Percentiles rank a stretch among this genome's conserved stretches.
Evolutionary conservation across 2,113 vertebrate genomes (phyloP).

Genomic region (Muntiacus muntjak): DNA sequence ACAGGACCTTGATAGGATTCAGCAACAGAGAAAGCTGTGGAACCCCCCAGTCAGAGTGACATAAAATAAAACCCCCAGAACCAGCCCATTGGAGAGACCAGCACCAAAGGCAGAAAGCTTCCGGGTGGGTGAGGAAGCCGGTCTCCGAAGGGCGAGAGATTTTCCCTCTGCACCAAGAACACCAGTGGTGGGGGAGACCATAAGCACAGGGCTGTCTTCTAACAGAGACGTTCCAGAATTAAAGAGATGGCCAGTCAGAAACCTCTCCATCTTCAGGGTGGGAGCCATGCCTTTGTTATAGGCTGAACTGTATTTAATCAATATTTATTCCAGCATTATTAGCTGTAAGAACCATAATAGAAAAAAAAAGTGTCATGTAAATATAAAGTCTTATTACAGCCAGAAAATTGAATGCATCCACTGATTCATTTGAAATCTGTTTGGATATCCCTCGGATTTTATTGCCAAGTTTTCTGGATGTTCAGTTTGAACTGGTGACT

Average conservation of each 20-base stretch:
- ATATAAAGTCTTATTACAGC: constrained; percentile 48
- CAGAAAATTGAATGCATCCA: constrained; percentile 43
- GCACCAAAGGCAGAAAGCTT: background rate
- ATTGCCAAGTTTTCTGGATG: constrained; percentile 49
- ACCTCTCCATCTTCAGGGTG: background rate
- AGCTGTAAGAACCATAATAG: constrained; percentile 5
- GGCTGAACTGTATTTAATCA: background rate
- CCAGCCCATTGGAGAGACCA: too few species aligned
- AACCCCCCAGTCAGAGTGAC: rapidly evolving
- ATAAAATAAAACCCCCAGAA: rapidly evolving
- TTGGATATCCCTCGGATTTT: constrained; percentile 31
- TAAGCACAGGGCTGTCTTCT: background rate
- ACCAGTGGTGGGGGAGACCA: rapidly evolving
- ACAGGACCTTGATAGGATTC: rapidly evolving
- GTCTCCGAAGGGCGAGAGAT: rapidly evolving
- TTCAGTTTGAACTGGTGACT: constrained; percentile 65
- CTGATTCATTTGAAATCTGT: constrained; percentile 57
- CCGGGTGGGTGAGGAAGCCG: rapidly evolving
- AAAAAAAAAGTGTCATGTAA: constrained; percentile 27
- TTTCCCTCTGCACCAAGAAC: background rate
- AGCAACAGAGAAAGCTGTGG: background rate
- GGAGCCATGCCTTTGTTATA: background rate
- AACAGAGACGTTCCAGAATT: background rate
- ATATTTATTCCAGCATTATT: constrained; percentile 40
- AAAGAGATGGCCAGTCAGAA: background rate